A percentile compares a stretch with the other conserved stretches of the same genome.
These are phyloP conservation scores for Brachionus sp. DNA, from an alignment of 1,140 invertebrate genomes.

Conservation along the genomic window DNA sequence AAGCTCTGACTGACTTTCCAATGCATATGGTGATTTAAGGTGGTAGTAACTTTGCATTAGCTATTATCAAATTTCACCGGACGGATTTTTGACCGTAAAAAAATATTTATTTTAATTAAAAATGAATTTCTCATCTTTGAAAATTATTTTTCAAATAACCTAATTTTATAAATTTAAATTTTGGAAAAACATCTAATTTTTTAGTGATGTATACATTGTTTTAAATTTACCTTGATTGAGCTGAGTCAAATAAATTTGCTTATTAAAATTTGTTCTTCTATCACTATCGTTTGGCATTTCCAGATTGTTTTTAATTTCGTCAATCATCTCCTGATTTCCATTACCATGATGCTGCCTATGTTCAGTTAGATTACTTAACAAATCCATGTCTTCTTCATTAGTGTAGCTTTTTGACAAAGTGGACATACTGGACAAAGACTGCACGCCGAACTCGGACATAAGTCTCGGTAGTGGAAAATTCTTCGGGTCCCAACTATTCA, in stretches of 20 bases:
- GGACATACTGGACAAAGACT: slow-evolving; percentile 73
- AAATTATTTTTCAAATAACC: too few species aligned
- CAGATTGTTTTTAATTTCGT: slow-evolving; percentile 50
- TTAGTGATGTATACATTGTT: not conserved
- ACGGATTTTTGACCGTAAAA: too few species aligned
- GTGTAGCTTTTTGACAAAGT: slow-evolving; percentile 63
- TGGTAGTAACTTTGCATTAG: too few species aligned
- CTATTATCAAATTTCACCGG: too few species aligned
- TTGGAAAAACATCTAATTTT: too few species aligned
- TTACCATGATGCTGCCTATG: slow-evolving; percentile 77
- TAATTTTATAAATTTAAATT: too few species aligned
- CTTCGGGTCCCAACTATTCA: slow-evolving; percentile 73
- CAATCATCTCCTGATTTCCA: slow-evolving; percentile 64
- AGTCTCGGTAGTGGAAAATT: slow-evolving; percentile 78
- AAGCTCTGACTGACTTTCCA: too few species aligned
- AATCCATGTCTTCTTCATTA: slow-evolving; percentile 64
- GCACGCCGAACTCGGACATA: slow-evolving; percentile 90
- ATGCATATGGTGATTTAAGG: too few species aligned
- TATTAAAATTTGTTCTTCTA: not conserved
- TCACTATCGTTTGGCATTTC: not conserved
- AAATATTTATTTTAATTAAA: too few species aligned
- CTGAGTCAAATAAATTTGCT: slow-evolving; percentile 39
- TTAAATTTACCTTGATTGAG: slow-evolving; percentile 18
- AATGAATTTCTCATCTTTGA: too few species aligned
- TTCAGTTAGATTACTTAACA: slow-evolving; percentile 65